phyloP scores from a whole-genome alignment of 92 coral and sea anemone genomes.

The Micromussa lordhowensis region DNA sequence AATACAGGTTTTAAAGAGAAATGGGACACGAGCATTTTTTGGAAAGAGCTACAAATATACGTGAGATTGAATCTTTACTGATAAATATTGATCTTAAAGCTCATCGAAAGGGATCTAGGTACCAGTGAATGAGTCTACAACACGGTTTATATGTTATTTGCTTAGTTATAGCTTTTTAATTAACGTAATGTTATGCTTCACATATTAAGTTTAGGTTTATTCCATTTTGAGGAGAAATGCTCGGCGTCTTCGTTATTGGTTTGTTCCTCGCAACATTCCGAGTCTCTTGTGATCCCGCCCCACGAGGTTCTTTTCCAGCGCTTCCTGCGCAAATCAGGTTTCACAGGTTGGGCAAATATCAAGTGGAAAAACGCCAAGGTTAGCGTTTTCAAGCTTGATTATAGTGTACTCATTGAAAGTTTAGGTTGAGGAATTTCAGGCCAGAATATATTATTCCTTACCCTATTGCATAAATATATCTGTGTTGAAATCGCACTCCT shows the following conservation, averaged over 20 bases:
- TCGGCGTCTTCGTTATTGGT: background rate
- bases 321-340: background rate
- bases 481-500: too few relatives aligned
- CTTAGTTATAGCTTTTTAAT: background rate
- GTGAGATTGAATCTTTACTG: background rate
- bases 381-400: background rate
- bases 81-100: background rate
- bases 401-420: background rate
- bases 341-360: background rate
- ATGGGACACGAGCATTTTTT: background rate
- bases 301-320: background rate
- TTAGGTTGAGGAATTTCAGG: background rate
- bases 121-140: background rate
- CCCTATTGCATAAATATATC: too few relatives aligned
- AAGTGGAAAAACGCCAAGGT: background rate
- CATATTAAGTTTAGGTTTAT: background rate
- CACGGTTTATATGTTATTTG: background rate
- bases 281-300: background rate
- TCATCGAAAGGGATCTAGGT: background rate
- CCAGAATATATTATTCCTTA: background rate
- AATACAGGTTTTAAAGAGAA: background rate
- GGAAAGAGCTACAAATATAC: background rate
- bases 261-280: background rate
- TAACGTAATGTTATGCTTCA: background rate
- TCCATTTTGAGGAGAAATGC: background rate